Base-by-base conservation (phyloP, 2,113 vertebrate genomes). In the Orthochromis malagaraziensis region DNA sequence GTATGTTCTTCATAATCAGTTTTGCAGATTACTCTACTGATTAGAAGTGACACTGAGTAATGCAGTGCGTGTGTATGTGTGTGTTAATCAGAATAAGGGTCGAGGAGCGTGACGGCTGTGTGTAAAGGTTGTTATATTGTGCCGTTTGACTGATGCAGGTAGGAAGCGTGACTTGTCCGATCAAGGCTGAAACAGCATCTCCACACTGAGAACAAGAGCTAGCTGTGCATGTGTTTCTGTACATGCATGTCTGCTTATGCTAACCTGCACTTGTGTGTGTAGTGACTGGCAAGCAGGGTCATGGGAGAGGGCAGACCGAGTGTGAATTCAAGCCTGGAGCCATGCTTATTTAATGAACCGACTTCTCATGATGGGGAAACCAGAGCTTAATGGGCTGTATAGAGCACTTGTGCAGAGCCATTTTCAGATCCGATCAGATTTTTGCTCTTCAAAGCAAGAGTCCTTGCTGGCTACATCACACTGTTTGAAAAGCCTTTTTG, bases 241-340 rank as follows among this genome's bases (percentile, higher is more conserved):
- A 73, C 54, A 73, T 79, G 63, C 40, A 57, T 53, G 83, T 70
- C 16, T 90, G 68, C 83, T 77, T 54, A 85, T 81, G 85, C 60
- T 75, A 73, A 84, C 83, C 54, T 87, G 75, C 29, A 35, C 9
- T 84, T 38, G 57, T 82, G 55, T 79, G 54, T 58, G 35, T 58
- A 65, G 63, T 45, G 91, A 92, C 91, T 90, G 63, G 92, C 84
- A 89, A 92, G 87, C 54, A 54, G 83, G 95, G 95, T 96, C 95
- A 96, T 95, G 95, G 93, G 94, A 96, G 94, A 96, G 93, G 93
- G 95, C 92, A 95, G 58, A 58, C 40, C 1, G 45, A 93, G 94
- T 93, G 94, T 90, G 92, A 95, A 95, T 87, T 94, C 90, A 93
- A 89, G 91, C 92, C 92, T 87, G 88, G 84, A 93, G 90, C 93